These are phyloP conservation scores for Achatina immaculata DNA, from an alignment of 1,140 invertebrate species.

Conservation along the genomic window DNA sequence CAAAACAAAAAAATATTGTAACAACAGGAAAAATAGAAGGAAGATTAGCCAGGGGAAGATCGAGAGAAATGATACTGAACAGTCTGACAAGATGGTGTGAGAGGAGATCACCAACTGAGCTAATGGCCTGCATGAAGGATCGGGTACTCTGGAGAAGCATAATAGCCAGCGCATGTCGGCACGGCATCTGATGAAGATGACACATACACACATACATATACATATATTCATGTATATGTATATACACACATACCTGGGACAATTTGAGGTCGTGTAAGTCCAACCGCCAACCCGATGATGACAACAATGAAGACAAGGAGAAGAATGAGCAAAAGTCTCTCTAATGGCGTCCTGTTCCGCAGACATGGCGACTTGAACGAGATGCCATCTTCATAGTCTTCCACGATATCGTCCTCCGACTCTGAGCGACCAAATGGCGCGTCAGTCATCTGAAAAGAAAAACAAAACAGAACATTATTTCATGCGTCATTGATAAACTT, in stretches of 20 bases:
- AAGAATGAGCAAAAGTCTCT: slow-evolving; percentile 43
- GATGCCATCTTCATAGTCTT: slow-evolving; percentile 53
- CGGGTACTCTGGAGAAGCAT: too few species aligned
- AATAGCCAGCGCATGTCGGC: too few species aligned
- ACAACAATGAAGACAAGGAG: slow-evolving; percentile 44
- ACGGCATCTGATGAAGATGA: background rate
- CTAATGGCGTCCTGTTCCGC: slow-evolving; percentile 44
- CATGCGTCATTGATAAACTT: background rate
- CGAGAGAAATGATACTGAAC: too few species aligned
- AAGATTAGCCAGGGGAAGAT: too few species aligned
- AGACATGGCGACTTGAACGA: slow-evolving; percentile 47
- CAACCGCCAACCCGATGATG: slow-evolving; percentile 51
- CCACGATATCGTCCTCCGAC: slow-evolving; percentile 51
- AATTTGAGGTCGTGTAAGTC: slow-evolving; percentile 44
- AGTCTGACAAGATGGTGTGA: too few species aligned
- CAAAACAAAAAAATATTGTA: too few species aligned
- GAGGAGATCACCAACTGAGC: too few species aligned
- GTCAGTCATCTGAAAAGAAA: slow-evolving; percentile 46
- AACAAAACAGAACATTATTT: background rate
- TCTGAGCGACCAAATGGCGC: slow-evolving; percentile 50
- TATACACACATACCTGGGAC: slow-evolving; percentile 39
- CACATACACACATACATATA: slow-evolving; percentile 17
- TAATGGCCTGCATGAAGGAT: too few species aligned
- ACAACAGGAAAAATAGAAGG: too few species aligned
- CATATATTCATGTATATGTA: background rate